phyloP scores from a whole-genome alignment of 2,888 invertebrate genomes.

The Aplocera efformata region DNA sequence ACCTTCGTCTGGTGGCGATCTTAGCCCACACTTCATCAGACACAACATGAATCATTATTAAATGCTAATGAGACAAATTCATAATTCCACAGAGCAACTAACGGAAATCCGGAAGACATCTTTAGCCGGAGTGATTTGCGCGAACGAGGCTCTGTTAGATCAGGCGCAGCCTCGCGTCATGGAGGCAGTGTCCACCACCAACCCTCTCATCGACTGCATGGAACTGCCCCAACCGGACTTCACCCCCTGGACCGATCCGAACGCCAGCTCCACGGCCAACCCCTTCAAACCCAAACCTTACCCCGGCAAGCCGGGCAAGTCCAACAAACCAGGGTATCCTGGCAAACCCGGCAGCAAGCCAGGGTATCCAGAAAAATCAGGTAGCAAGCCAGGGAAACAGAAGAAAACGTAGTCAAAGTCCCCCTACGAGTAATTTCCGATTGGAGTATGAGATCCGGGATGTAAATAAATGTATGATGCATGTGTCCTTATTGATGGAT shows the following conservation, averaged over 20 bases:
- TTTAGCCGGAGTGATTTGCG: conserved; percentile 87
- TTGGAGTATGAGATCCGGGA: no score
- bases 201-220: conserved; percentile 83
- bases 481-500: no score
- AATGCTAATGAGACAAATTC: no score
- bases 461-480: no score
- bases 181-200: conserved; percentile 80
- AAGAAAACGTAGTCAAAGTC: conserved; percentile 19
- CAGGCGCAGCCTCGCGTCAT: conserved; percentile 85
- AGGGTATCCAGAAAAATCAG: no score
- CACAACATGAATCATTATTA: no score
- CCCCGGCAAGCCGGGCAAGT: conserved; percentile 7
- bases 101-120: conserved; percentile 88
- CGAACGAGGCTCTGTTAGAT: conserved; percentile 85
- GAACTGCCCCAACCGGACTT: conserved; percentile 81
- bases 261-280: conserved; percentile 6
- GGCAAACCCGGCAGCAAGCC: conserved; percentile 6
- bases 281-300: conserved; percentile 5
- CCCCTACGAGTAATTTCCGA: no score
- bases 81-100: conserved; percentile 83
- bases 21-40: no score
- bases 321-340: conserved; percentile 9
- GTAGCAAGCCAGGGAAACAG: conserved; percentile 10
- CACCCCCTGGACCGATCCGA: conserved; percentile 75
- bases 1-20: no score